These are phyloP conservation scores for Eilema depressum DNA, from an alignment of 2,888 invertebrate genomes.

Conservation along the genomic window DNA sequence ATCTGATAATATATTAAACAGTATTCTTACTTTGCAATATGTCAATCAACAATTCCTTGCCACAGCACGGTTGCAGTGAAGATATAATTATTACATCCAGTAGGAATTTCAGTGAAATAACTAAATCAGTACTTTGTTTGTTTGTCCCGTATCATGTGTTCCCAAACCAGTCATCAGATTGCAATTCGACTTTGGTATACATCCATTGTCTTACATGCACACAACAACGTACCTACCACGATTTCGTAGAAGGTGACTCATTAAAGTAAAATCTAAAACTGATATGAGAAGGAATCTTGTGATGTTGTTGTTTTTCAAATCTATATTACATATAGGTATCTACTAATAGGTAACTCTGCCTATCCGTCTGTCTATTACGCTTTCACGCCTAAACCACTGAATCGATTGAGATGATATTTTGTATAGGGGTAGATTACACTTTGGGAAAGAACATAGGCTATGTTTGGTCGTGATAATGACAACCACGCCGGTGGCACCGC, in stretches of 20 bases:
- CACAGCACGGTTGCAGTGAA: background rate
- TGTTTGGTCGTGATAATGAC: no score
- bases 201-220: background rate
- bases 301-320: background rate
- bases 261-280: background rate
- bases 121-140: background rate
- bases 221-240: background rate
- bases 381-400: no score
- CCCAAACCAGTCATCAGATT: background rate
- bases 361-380: no score
- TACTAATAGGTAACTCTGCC: no score
- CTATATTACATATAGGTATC: background rate
- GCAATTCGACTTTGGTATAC: background rate
- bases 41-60: background rate
- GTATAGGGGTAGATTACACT: no score
- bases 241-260: background rate
- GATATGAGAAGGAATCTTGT: background rate
- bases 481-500: no score
- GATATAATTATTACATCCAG: background rate
- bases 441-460: no score
- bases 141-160: background rate
- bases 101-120: background rate
- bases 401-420: no score
- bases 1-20: no score
- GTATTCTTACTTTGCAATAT: background rate